These are phyloP conservation scores for Xiphophorus birchmanni DNA, from an alignment of 2,797 vertebrate genomes.

Conservation along the genomic window DNA sequence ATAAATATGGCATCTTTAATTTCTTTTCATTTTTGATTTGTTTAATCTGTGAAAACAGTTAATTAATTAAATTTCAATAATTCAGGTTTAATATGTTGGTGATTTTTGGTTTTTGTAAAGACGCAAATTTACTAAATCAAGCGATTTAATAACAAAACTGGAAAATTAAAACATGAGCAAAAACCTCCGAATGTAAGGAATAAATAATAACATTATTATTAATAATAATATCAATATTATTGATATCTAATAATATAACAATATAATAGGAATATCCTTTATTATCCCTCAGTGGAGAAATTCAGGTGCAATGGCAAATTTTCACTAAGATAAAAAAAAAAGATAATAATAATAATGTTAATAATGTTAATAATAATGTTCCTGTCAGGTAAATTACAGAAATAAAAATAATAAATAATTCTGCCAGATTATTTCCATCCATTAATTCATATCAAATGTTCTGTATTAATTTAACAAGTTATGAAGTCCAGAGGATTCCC, in stretches of 20 bases:
- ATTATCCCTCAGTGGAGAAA: no score
- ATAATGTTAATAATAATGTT: not conserved
- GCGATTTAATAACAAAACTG: not conserved
- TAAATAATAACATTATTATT: not conserved
- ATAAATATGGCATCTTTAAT: not conserved
- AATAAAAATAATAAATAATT: not conserved
- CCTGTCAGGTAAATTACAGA: not conserved
- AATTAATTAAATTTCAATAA: no score
- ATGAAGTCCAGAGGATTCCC: no score
- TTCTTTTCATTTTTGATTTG: not conserved
- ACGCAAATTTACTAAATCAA: not conserved
- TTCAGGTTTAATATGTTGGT: not conserved
- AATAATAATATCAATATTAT: no score
- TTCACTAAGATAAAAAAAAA: no score
- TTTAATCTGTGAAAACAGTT: not conserved
- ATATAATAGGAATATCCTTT: no score
- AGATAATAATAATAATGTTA: no score
- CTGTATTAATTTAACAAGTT: no score
- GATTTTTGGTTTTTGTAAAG: not conserved
- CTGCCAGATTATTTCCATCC: not conserved
- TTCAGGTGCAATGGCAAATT: no score
- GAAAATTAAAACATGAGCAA: not conserved
- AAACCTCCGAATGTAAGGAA: not conserved
- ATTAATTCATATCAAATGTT: not conserved
- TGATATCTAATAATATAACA: no score